These are phyloP conservation scores for Camponotus fellah DNA, from an alignment of 2,888 invertebrate species.

Conservation along the genomic window DNA sequence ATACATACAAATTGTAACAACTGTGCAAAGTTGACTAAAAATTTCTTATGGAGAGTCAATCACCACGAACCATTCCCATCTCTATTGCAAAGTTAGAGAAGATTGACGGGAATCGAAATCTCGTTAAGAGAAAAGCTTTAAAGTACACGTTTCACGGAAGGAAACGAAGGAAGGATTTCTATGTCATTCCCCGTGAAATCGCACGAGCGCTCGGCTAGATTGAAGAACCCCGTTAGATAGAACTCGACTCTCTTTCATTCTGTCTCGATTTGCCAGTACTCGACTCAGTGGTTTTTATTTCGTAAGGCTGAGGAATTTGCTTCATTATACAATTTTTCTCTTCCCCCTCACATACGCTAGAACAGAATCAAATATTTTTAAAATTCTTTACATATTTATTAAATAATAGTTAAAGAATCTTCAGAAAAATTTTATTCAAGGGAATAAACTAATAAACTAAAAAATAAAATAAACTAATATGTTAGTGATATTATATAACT, in stretches of 20 bases:
- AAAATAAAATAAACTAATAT: not conserved
- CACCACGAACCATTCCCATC: slow-evolving; percentile 19
- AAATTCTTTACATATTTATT: not conserved
- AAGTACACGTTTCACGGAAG: slow-evolving; percentile 46
- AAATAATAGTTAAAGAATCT: not conserved
- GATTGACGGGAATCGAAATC: slow-evolving; percentile 69
- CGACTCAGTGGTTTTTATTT: slow-evolving; percentile 20
- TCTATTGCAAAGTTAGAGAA: slow-evolving; percentile 35
- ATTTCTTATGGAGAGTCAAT: slow-evolving; percentile 47
- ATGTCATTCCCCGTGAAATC: slow-evolving; percentile 59
- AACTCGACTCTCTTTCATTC: slow-evolving; percentile 17
- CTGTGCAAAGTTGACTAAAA: slow-evolving; percentile 36
- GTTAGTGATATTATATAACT: not conserved
- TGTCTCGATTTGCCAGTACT: not conserved
- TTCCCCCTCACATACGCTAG: not conserved
- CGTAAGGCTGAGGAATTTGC: not conserved
- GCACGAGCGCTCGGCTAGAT: slow-evolving; percentile 32
- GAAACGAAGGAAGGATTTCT: slow-evolving; percentile 55
- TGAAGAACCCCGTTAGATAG: slow-evolving; percentile 33
- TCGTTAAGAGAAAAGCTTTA: slow-evolving; percentile 67
- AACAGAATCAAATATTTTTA: not conserved
- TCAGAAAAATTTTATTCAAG: not conserved
- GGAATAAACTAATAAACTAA: not conserved
- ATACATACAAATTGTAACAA: slow-evolving; percentile 51
- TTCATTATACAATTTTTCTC: not conserved